phyloP scores from a whole-genome alignment of 2,113 vertebrate genomes.

The Sylvietta virens region DNA sequence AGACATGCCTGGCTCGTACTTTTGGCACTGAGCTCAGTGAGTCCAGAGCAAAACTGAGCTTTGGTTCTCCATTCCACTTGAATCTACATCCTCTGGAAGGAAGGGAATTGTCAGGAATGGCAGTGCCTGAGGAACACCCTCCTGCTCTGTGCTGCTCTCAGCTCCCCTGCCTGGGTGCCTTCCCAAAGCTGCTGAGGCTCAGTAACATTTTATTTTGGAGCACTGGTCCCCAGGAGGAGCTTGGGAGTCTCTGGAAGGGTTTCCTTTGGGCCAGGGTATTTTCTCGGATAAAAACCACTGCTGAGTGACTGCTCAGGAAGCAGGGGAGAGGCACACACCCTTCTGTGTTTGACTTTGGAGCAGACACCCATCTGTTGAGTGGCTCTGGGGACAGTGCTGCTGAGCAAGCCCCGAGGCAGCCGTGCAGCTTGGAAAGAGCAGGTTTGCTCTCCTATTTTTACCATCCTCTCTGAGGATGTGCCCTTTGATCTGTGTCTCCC shows the following conservation, averaged over 20 bases:
- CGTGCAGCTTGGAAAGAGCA: neutral
- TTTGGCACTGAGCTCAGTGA: neutral
- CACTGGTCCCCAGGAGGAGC: neutral
- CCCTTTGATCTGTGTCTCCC: neutral
- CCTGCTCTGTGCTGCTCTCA: neutral
- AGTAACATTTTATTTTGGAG: neutral
- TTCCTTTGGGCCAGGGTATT: neutral
- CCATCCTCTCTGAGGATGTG: neutral
- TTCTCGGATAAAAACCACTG: neutral
- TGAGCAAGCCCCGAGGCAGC: neutral
- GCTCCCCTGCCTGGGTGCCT: neutral
- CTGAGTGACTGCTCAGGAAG: neutral
- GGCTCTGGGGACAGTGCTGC: neutral
- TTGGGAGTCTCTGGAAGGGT: neutral
- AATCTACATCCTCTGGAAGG: neutral
- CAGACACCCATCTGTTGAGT: neutral
- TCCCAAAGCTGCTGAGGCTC: neutral
- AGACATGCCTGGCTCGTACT: neutral
- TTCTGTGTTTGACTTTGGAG: neutral
- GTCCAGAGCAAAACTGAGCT: neutral
- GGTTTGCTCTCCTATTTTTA: neutral
- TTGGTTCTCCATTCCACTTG: neutral
- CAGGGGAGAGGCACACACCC: neutral
- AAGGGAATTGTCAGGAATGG: neutral
- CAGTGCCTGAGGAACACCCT: neutral